Conservation (phyloP, 1,140 invertebrate genomes). For the Rhyacophila brunnea region DNA sequence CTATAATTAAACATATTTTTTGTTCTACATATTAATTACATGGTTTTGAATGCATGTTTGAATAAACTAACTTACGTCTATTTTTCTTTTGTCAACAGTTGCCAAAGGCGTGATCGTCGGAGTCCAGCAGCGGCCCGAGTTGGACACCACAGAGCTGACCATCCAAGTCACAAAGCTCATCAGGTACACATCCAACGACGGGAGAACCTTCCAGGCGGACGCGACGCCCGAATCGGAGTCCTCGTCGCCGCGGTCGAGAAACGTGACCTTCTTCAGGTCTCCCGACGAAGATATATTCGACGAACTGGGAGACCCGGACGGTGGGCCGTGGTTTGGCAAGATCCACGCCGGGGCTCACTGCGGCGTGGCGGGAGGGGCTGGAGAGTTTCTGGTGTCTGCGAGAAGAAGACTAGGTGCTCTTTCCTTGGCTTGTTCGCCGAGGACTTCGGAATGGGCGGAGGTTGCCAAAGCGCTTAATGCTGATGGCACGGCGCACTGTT, state of each 20-base stretch:
- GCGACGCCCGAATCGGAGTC: conserved; percentile 34
- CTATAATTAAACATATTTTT: too few species aligned
- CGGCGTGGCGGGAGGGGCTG: conserved; percentile 66
- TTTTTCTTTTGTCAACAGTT: conserved; percentile 51
- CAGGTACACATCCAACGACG: conserved; percentile 52
- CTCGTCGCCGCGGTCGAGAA: conserved; percentile 39
- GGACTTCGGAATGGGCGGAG: conserved; percentile 66
- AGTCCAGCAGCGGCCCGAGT: conserved; percentile 60
- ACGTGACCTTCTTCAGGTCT: not conserved
- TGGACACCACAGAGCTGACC: conserved; percentile 65
- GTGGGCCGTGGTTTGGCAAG: conserved; percentile 43
- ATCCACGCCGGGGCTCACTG: conserved; percentile 65
- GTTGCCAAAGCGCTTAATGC: conserved; percentile 59
- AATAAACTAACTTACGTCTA: too few species aligned
- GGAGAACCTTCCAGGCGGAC: conserved; percentile 40
- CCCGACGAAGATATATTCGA: conserved; percentile 9
- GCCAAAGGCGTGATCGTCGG: conserved; percentile 67
- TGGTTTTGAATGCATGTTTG: too few species aligned
- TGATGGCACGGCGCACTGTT: conserved; percentile 64
- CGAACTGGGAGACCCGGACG: conserved; percentile 11
- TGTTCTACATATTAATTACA: too few species aligned
- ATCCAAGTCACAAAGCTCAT: conserved; percentile 68
- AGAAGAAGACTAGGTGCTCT: conserved; percentile 67
- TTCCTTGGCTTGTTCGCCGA: conserved; percentile 70
- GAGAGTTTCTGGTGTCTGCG: conserved; percentile 80